Percentiles rank a stretch among this genome's conserved stretches.
Conservation (phyloP, 2,888 invertebrate species). For the Micropterix aruncella region DNA sequence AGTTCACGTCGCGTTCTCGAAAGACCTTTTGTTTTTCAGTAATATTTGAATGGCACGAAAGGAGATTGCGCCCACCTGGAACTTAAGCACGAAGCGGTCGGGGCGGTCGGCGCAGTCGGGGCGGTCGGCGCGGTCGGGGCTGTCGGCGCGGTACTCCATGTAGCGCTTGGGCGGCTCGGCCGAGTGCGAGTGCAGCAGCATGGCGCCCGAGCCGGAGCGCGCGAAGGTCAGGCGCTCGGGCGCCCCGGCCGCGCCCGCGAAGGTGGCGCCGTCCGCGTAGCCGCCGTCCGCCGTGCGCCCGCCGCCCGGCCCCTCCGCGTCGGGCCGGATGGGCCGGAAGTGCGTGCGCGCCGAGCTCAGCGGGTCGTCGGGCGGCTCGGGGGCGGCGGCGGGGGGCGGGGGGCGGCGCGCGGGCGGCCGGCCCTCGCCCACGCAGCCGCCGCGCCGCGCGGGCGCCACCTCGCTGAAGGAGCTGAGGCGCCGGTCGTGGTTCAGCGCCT, state of each 20-base stretch:
- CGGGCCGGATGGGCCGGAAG: slow-evolving; percentile 63
- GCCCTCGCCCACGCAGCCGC: slow-evolving; percentile 10
- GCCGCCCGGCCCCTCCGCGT: slow-evolving; percentile 19
- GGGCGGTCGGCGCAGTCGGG: slow-evolving; percentile 22
- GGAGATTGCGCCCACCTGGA: slow-evolving; percentile 49
- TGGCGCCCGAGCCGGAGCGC: slow-evolving; percentile 49
- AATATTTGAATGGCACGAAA: no score
- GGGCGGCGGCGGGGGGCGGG: not conserved
- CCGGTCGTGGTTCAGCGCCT: slow-evolving; percentile 45
- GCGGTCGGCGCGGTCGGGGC: slow-evolving; percentile 21
- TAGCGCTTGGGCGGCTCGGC: slow-evolving; percentile 34
- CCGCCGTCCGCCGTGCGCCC: slow-evolving; percentile 26
- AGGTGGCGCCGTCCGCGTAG: slow-evolving; percentile 50
- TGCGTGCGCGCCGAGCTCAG: slow-evolving; percentile 68
- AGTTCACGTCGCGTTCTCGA: slow-evolving; percentile 34
- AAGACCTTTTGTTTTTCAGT: slow-evolving; percentile 40
- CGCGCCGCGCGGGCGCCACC: slow-evolving; percentile 26
- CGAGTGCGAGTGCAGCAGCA: slow-evolving; percentile 38
- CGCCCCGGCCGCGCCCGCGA: slow-evolving; percentile 47
- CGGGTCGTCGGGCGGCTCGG: slow-evolving; percentile 41
- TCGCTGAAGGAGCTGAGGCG: slow-evolving; percentile 47
- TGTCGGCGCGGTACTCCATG: slow-evolving; percentile 33
- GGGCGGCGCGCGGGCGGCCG: not conserved
- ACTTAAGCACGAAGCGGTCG: slow-evolving; percentile 51
- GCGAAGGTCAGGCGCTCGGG: slow-evolving; percentile 50